Evolutionary conservation across 2,113 vertebrate species (phyloP).

Genomic region (Hemiprocne comata): DNA sequence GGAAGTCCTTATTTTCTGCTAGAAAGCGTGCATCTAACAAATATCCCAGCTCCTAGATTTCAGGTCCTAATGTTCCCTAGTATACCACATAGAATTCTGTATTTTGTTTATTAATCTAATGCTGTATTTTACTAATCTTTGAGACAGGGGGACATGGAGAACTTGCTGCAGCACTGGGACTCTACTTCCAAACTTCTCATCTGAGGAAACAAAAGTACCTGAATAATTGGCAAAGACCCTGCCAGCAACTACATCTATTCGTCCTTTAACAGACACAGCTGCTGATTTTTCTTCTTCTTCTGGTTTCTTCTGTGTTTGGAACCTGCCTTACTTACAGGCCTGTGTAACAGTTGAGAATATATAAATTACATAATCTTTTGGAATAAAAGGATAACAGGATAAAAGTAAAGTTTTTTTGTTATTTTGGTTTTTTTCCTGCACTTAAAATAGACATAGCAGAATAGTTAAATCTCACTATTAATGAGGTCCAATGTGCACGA

Average conservation of each 20-base stretch:
- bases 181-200: not conserved
- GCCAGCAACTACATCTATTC: not conserved
- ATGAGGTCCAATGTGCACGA: not conserved
- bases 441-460: not conserved
- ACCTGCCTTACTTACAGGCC: not conserved
- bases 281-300: not conserved
- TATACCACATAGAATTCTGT: not conserved
- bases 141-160: rapidly evolving
- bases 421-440: not conserved
- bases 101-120: not conserved
- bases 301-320: not conserved
- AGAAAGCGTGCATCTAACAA: not conserved
- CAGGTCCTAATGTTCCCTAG: not conserved
- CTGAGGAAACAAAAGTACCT: rapidly evolving
- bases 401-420: not conserved
- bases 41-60: not conserved
- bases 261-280: not conserved
- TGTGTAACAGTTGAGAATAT: not conserved
- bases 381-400: not conserved
- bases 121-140: not conserved
- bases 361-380: not conserved
- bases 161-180: not conserved
- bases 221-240: not conserved
- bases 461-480: not conserved
- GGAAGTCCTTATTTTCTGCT: slow-evolving; percentile 1